Evolutionary conservation across 2,113 vertebrate species (phyloP).

Genomic region (Centropus unirufus): DNA sequence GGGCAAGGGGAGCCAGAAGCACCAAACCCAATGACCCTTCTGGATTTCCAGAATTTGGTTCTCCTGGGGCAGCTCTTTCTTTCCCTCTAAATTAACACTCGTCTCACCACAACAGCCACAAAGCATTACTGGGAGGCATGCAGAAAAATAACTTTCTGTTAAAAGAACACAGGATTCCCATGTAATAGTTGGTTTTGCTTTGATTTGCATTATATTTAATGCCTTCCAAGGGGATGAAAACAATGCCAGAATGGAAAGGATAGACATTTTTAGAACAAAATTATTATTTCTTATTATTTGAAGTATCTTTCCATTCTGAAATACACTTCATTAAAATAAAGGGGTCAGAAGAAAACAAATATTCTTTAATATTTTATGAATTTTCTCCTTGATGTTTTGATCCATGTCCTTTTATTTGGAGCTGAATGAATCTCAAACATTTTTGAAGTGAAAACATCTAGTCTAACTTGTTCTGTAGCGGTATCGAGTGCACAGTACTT

Average conservation of each 20-base stretch:
- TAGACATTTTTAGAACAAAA: not conserved
- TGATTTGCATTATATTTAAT: not conserved
- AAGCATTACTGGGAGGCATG: not conserved
- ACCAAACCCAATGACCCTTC: no score
- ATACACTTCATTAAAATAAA: not conserved
- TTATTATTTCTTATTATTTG: not conserved
- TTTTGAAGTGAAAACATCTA: not conserved
- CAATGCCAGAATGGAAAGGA: not conserved
- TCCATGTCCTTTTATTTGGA: not conserved
- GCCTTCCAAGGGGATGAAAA: not conserved
- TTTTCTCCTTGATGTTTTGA: not conserved
- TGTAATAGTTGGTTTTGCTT: not conserved
- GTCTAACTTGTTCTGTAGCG: not conserved
- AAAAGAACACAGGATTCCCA: not conserved
- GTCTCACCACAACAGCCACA: not conserved
- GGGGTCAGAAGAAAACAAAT: not conserved
- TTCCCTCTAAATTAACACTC: not conserved
- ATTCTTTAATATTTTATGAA: not conserved
- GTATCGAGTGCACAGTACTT: not conserved
- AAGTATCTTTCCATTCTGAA: not conserved
- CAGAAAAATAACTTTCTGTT: not conserved
- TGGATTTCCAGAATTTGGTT: not conserved
- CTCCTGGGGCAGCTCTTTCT: not conserved
- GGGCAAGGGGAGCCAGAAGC: accelerated
- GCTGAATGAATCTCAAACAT: not conserved